Conservation (phyloP, 2,797 vertebrate genomes). For the Cyprinodon diabolis region DNA sequence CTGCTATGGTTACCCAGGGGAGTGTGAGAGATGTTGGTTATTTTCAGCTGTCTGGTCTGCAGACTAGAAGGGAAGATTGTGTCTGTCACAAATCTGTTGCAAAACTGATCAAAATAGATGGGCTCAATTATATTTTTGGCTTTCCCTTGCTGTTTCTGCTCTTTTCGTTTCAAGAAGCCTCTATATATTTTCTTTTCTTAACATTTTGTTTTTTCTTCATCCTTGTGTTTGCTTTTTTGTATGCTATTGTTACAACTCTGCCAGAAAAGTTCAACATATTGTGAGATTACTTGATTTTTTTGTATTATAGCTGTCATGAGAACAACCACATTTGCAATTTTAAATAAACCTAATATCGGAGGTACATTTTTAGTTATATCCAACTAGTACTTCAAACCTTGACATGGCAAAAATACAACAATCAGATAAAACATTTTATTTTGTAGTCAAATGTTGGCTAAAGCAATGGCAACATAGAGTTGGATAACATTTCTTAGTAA, state of each 20-base stretch:
- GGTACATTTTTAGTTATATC: background rate
- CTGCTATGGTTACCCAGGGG: slow-evolving; percentile 46
- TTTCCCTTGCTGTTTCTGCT: background rate
- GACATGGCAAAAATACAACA: no score
- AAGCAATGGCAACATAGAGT: no score
- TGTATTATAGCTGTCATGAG: background rate
- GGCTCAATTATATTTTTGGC: slow-evolving; percentile 15
- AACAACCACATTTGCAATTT: background rate
- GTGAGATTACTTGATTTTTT: background rate
- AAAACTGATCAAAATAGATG: slow-evolving; percentile 55
- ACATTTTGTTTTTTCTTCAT: background rate
- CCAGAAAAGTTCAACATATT: background rate
- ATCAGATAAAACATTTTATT: no score
- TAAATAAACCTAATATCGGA: background rate
- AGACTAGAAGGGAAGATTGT: slow-evolving; percentile 33
- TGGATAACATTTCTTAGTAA: no score
- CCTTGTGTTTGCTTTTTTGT: background rate
- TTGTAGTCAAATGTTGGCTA: no score
- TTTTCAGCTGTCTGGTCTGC: slow-evolving; percentile 45
- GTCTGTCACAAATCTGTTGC: slow-evolving; percentile 23
- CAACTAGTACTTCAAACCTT: no score
- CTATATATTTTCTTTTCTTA: background rate
- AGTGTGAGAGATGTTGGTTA: slow-evolving; percentile 34
- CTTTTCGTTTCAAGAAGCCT: slow-evolving; percentile 21
- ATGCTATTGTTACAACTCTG: background rate